Percentiles rank a stretch among this genome's conserved stretches.
phyloP scores from a whole-genome alignment of 2,113 vertebrate species.

The Cyprinodon brontotheroides region DNA sequence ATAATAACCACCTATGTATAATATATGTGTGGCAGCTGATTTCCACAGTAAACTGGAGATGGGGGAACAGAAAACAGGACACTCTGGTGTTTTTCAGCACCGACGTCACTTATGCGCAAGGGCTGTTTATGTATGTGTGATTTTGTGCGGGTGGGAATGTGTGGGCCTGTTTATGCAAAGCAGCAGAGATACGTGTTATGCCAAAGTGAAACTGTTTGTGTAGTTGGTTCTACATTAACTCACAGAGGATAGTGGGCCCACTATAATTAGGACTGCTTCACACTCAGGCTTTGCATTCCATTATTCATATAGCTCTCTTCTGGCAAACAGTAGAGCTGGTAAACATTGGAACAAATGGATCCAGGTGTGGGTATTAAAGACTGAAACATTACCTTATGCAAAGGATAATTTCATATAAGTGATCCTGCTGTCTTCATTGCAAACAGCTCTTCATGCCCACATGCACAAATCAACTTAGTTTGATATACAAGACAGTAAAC shows the following conservation, averaged over 20 bases:
- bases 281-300: conserved; percentile 31
- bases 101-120: conserved; percentile 39
- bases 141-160: conserved; percentile 36
- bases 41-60: neutral
- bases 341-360: conserved; percentile 55
- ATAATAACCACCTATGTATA: conserved; percentile 1
- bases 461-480: neutral
- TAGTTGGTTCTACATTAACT: conserved; percentile 30
- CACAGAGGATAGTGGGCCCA: conserved; percentile 15
- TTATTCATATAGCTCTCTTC: conserved; percentile 50
- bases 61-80: conserved; percentile 8
- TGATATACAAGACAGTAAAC: neutral
- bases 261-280: conserved; percentile 53
- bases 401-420: neutral
- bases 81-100: conserved; percentile 20
- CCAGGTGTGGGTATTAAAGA: conserved; percentile 42
- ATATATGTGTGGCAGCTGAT: conserved; percentile 7
- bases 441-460: neutral
- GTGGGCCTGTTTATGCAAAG: conserved; percentile 63
- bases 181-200: conserved; percentile 5
- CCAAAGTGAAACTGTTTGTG: conserved; percentile 17
- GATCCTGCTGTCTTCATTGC: neutral
- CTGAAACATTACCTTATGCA: conserved; percentile 25
- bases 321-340: conserved; percentile 35
- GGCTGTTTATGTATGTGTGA: conserved; percentile 44